Evolutionary conservation across 2,113 vertebrate species (phyloP).

Genomic region (Cheirogaleus medius): DNA sequence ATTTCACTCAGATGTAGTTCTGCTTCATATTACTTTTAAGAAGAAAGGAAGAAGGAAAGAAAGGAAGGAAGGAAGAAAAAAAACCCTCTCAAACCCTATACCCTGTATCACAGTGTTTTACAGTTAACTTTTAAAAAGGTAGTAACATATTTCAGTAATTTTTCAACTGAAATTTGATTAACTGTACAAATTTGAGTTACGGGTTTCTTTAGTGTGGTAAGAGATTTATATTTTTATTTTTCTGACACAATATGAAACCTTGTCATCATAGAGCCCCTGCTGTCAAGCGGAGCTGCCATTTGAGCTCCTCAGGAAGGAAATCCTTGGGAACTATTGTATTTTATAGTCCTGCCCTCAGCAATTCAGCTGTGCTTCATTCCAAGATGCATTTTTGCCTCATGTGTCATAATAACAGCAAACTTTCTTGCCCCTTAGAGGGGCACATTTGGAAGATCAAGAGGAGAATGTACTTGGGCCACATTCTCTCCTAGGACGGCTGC

Average conservation of each 20-base stretch:
- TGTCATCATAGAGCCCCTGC: background rate
- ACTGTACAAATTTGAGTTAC: background rate
- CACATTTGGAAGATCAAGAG: background rate
- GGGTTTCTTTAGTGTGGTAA: background rate
- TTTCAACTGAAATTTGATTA: background rate
- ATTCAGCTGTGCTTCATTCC: slow-evolving; percentile 57
- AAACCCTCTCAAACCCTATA: background rate
- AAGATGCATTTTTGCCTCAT: slow-evolving; percentile 38
- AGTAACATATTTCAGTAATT: background rate
- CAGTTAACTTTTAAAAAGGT: background rate
- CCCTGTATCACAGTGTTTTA: background rate
- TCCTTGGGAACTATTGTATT: slow-evolving; percentile 25
- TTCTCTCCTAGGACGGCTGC: slow-evolving; percentile 38
- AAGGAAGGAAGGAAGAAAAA: background rate
- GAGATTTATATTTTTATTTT: background rate
- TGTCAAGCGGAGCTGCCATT: background rate
- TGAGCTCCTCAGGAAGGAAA: background rate
- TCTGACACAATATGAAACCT: slow-evolving; percentile 27
- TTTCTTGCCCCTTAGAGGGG: background rate
- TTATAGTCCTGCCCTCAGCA: slow-evolving; percentile 49
- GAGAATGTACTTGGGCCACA: background rate
- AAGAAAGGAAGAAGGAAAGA: background rate
- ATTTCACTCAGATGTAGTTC: slow-evolving; percentile 32
- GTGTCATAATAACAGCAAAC: slow-evolving; percentile 39
- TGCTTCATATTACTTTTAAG: slow-evolving; percentile 42